Conservation (phyloP, 1,140 invertebrate species). For the Bombus breviceps region DNA sequence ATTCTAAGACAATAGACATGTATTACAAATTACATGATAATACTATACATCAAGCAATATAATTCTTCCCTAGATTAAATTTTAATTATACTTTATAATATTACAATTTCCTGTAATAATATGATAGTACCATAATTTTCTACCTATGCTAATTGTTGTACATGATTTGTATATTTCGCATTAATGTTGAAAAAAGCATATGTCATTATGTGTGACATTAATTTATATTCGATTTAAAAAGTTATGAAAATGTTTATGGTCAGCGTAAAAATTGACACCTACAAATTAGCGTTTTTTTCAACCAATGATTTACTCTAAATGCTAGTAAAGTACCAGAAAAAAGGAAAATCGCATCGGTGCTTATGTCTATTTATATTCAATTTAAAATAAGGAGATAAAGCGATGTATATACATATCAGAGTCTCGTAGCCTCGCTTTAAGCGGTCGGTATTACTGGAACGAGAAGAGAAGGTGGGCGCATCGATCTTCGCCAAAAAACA, state of each 20-base stretch:
- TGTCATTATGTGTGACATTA: background rate
- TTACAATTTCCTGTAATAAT: background rate
- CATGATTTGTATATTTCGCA: background rate
- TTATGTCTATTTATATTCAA: constrained; percentile 41
- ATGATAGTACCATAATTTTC: too few species aligned
- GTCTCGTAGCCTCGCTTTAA: constrained; percentile 43
- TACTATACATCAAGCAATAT: background rate
- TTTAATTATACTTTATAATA: background rate
- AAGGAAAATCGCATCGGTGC: constrained; percentile 6
- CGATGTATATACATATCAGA: constrained; percentile 30
- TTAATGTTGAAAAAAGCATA: background rate
- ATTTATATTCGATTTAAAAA: background rate
- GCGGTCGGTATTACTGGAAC: constrained; percentile 54
- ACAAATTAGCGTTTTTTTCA: background rate
- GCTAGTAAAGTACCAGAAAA: constrained; percentile 3
- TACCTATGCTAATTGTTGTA: background rate
- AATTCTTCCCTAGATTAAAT: background rate
- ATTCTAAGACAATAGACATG: too few species aligned
- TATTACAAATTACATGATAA: too few species aligned
- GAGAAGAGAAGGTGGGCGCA: constrained; percentile 57
- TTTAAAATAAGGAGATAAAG: constrained; percentile 49
- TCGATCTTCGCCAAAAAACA: constrained; percentile 57
- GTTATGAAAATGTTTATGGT: background rate
- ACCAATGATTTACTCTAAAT: background rate
- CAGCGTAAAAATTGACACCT: background rate